These are phyloP conservation scores for Axinella damicornis DNA, from an alignment of 37 sponge, comb jelly and placozoan species.

Conservation along the genomic window DNA sequence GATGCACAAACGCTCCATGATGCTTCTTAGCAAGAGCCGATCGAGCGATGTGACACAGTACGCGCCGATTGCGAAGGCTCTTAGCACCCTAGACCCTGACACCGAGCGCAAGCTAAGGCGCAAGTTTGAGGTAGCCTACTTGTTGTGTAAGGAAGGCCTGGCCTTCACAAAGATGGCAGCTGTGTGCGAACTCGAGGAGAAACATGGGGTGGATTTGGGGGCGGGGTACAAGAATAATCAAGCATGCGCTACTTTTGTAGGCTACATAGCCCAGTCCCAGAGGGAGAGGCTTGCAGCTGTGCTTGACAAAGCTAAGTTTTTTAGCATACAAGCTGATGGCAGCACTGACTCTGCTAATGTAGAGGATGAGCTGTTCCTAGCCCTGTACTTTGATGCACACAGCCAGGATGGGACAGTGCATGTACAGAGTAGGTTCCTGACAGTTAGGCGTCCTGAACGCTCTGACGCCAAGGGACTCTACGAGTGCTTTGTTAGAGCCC, in stretches of 20 bases:
- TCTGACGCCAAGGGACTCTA: constrained; percentile 19
- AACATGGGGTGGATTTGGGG: constrained; percentile 61
- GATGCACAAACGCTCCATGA: constrained; percentile 42
- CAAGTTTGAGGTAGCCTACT: constrained; percentile 56
- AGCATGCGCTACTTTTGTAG: constrained; percentile 36
- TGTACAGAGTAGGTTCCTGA: constrained; percentile 4
- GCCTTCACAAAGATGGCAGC: constrained; percentile 51
- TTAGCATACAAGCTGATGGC: constrained; percentile 38
- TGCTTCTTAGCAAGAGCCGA: constrained; percentile 24
- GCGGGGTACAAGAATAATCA: constrained; percentile 44
- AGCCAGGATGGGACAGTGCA: constrained; percentile 19
- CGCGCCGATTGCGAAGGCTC: constrained; percentile 16
- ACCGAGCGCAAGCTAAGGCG: neutral
- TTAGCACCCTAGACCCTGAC: neutral
- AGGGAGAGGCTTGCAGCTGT: neutral
- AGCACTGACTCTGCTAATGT: constrained; percentile 27
- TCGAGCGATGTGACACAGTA: neutral
- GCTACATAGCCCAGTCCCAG: constrained; percentile 11
- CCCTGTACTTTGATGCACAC: constrained; percentile 21
- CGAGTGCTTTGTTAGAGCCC: constrained; percentile 7
- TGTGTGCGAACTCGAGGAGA: constrained; percentile 59
- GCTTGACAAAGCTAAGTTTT: constrained; percentile 11
- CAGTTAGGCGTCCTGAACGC: constrained; percentile 6
- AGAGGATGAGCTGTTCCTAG: neutral
- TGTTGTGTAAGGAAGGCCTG: constrained; percentile 50